A percentile compares a stretch with the other conserved stretches of the same genome.
Conservation (phyloP, 2,113 vertebrate genomes). For the Amia ocellicauda region DNA sequence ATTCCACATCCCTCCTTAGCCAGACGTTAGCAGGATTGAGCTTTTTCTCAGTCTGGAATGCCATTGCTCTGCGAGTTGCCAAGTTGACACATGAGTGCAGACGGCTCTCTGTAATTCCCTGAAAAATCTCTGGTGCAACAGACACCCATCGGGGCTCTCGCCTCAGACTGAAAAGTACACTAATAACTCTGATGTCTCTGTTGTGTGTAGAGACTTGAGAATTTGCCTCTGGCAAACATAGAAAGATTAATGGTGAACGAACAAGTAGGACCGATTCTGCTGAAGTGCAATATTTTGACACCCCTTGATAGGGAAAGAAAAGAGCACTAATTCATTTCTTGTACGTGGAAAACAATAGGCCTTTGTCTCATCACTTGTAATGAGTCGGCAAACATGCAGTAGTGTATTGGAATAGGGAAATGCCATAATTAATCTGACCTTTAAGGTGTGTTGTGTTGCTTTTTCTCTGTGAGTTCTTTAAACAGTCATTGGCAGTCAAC, state of each 20-base stretch:
- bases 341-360: slow-evolving; percentile 22
- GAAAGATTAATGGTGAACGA: slow-evolving; percentile 63
- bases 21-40: too few relatives aligned
- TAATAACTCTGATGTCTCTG: slow-evolving; percentile 32
- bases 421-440: slow-evolving; percentile 35
- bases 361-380: slow-evolving; percentile 17
- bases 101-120: not conserved
- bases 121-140: not conserved
- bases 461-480: slow-evolving; percentile 33
- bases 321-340: slow-evolving; percentile 49
- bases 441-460: slow-evolving; percentile 37
- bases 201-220: slow-evolving; percentile 33
- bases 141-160: not conserved
- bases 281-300: slow-evolving; percentile 73
- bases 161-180: not conserved
- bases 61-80: not conserved
- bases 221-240: slow-evolving; percentile 64
- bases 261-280: slow-evolving; percentile 62
- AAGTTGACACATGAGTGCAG: not conserved
- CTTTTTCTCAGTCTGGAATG: not conserved
- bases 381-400: slow-evolving; percentile 47
- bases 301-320: slow-evolving; percentile 50
- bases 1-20: not conserved
- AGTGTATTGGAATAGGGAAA: slow-evolving; percentile 44
- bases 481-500: too few relatives aligned